phyloP scores from a whole-genome alignment of 2,113 vertebrate species.

The Saccopteryx bilineata region DNA sequence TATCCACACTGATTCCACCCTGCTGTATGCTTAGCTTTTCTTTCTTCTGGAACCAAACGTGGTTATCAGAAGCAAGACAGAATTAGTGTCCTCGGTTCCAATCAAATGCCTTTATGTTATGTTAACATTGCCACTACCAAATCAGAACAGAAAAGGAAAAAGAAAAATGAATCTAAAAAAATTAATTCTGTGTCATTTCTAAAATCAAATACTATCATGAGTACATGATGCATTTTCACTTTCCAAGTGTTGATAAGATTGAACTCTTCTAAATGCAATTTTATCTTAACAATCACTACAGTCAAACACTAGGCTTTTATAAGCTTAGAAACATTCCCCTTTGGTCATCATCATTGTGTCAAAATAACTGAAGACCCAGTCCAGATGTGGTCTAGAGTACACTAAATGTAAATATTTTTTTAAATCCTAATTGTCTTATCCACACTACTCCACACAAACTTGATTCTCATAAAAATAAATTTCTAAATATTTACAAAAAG shows the following conservation, averaged over 20 bases:
- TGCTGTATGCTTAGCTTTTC: not conserved
- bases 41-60: not conserved
- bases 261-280: not conserved
- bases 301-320: not conserved
- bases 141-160: not conserved
- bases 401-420: not conserved
- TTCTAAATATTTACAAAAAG: not conserved
- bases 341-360: not conserved
- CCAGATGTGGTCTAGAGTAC: not conserved
- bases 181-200: not conserved
- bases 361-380: not conserved
- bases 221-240: not conserved
- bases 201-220: not conserved
- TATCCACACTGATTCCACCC: not conserved
- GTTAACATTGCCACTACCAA: not conserved
- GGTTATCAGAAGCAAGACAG: not conserved
- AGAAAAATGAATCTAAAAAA: not conserved
- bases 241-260: not conserved
- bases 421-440: not conserved
- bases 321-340: not conserved
- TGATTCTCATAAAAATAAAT: not conserved
- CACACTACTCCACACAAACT: not conserved
- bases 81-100: not conserved
- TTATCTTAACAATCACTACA: not conserved
- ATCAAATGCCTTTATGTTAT: not conserved